phyloP scores from a whole-genome alignment of 1,140 invertebrate genomes.

The Pachyrhynchus sulphureomaculatus region DNA sequence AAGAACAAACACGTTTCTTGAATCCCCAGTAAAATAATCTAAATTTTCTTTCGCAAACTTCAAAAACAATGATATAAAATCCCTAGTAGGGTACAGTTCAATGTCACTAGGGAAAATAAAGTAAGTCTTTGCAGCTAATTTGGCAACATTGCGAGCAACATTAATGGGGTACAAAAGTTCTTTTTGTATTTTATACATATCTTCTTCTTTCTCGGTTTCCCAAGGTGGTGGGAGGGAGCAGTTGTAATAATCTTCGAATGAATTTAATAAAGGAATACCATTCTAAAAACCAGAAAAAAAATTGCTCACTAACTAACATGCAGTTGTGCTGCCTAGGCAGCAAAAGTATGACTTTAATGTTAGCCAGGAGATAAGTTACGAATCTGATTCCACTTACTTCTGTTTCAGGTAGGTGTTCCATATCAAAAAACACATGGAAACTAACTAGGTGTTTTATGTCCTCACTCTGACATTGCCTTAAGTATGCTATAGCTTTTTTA shows the following conservation, averaged over 20 bases:
- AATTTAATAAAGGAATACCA: neutral
- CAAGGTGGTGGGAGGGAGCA: constrained; percentile 32
- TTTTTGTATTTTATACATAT: constrained; percentile 49
- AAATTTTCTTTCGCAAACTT: constrained; percentile 37
- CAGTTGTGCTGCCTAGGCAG: neutral
- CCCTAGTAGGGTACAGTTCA: constrained; percentile 63
- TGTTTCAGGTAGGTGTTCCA: constrained; percentile 59
- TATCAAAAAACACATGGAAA: constrained; percentile 68
- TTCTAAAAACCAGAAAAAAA: neutral
- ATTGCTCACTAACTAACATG: no score
- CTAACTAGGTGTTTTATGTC: constrained; percentile 61
- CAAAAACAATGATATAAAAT: constrained; percentile 49
- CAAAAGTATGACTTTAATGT: neutral
- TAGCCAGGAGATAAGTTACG: neutral
- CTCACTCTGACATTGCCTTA: constrained; percentile 56
- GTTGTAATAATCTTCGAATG: constrained; percentile 30
- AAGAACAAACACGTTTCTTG: constrained; percentile 49
- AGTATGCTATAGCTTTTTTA: constrained; percentile 60
- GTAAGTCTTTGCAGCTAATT: constrained; percentile 60
- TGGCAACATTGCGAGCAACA: constrained; percentile 70
- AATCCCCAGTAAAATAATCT: constrained; percentile 11
- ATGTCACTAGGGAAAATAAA: constrained; percentile 77
- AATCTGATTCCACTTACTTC: constrained; percentile 1
- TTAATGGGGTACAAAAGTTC: constrained; percentile 73
- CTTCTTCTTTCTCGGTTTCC: constrained; percentile 14